Evolutionary conservation across 2,797 vertebrate species (phyloP).

Genomic region (Melopsittacus undulatus): DNA sequence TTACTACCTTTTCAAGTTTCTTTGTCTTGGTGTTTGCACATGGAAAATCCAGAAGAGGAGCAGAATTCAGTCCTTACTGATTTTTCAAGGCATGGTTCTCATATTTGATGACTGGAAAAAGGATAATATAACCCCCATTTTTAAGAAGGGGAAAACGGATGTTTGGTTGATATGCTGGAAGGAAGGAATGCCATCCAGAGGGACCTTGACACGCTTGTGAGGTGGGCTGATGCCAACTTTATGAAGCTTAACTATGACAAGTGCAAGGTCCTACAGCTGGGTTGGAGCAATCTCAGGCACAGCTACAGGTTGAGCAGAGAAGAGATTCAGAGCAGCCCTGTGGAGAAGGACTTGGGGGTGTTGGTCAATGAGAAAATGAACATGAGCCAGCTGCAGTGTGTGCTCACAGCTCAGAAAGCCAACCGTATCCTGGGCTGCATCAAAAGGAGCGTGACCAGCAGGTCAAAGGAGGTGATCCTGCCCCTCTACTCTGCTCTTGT

Average conservation of each 20-base stretch:
- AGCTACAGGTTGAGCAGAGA: too few relatives aligned
- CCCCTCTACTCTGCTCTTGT: too few relatives aligned
- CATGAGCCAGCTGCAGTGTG: too few relatives aligned
- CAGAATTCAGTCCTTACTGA: neutral
- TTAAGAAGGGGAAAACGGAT: neutral
- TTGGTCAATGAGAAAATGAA: too few relatives aligned
- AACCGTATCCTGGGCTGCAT: too few relatives aligned
- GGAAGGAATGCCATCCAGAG: neutral
- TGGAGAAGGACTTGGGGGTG: too few relatives aligned
- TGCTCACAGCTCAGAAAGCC: too few relatives aligned
- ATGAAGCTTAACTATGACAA: neutral
- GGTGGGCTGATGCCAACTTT: neutral
- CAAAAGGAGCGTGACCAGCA: too few relatives aligned
- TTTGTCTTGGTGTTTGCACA: neutral
- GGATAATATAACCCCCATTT: neutral
- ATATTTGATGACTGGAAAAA: neutral
- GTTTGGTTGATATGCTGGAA: rapidly evolving
- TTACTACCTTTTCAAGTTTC: neutral
- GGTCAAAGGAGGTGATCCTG: too few relatives aligned
- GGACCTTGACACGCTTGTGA: neutral
- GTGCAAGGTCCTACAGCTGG: neutral
- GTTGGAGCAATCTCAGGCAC: too few relatives aligned
- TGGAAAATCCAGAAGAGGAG: neutral
- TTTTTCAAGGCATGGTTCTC: neutral
- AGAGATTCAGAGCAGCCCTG: too few relatives aligned